phyloP scores from a whole-genome alignment of 2,113 vertebrate species.

The Cebidichthys violaceus region DNA sequence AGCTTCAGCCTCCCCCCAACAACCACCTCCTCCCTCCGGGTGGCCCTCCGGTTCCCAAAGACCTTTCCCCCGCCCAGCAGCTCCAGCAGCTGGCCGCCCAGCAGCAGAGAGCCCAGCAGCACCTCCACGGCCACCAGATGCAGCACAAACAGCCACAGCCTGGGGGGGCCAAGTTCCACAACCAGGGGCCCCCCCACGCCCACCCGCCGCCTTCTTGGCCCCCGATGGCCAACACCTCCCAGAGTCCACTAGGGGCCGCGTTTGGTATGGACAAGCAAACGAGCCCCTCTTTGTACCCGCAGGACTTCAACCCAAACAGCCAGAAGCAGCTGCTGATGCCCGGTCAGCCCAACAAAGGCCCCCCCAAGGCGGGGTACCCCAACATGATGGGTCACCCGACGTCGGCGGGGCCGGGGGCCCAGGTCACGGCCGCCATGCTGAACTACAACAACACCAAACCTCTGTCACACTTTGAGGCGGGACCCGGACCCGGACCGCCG shows the following conservation, averaged over 20 bases:
- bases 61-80: conserved; percentile 90
- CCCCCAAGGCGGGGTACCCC: conserved; percentile 89
- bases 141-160: conserved; percentile 89
- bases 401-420: conserved; percentile 77
- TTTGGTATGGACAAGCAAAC: conserved; percentile 92
- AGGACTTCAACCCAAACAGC: conserved; percentile 89
- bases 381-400: conserved; percentile 86
- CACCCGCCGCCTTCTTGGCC: conserved; percentile 89
- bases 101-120: conserved; percentile 92
- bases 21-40: conserved; percentile 80
- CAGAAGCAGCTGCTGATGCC: conserved; percentile 90
- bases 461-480: conserved; percentile 93
- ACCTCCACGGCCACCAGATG: conserved; percentile 93
- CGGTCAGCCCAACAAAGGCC: conserved; percentile 87
- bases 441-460: conserved; percentile 96
- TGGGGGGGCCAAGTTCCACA: conserved; percentile 79
- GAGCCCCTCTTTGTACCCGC: conserved; percentile 90
- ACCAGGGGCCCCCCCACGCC: conserved; percentile 77
- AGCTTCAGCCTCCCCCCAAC: conserved; percentile 83
- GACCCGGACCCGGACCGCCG: conserved; percentile 72
- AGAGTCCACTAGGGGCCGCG: conserved; percentile 86
- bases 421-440: conserved; percentile 79
- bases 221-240: conserved; percentile 85
- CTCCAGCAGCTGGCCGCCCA: conserved; percentile 88
- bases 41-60: conserved; percentile 76